phyloP scores from a whole-genome alignment of 2,797 vertebrate species.

The Syndactyla subalaris region DNA sequence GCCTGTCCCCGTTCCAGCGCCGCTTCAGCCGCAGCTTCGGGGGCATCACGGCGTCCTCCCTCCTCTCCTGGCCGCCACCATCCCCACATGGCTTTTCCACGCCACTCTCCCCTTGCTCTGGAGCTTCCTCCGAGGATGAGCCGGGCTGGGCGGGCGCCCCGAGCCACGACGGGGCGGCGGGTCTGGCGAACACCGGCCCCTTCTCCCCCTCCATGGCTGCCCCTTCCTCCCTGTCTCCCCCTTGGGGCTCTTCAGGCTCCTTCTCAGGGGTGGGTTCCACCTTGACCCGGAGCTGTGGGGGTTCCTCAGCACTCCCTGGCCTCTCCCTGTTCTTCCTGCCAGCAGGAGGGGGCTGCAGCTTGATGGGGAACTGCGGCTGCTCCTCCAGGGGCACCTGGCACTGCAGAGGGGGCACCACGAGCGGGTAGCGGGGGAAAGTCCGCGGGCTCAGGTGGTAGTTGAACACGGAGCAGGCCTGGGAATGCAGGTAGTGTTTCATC shows the following conservation, averaged over 20 bases:
- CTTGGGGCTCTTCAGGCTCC: background rate
- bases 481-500: slow-evolving; percentile 84
- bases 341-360: slow-evolving; percentile 75
- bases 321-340: slow-evolving; percentile 75
- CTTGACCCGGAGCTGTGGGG: slow-evolving; percentile 46
- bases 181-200: slow-evolving; percentile 52
- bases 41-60: slow-evolving; percentile 78
- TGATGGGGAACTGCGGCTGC: slow-evolving; percentile 75
- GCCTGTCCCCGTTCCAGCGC: slow-evolving; percentile 68
- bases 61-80: background rate
- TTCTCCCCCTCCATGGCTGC: background rate
- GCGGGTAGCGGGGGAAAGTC: slow-evolving; percentile 80
- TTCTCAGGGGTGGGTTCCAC: slow-evolving; percentile 60
- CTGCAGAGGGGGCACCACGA: slow-evolving; percentile 72
- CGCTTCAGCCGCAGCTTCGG: slow-evolving; percentile 80
- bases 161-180: slow-evolving; percentile 20
- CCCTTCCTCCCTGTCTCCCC: background rate
- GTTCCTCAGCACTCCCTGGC: slow-evolving; percentile 45
- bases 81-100: background rate
- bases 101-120: slow-evolving; percentile 21
- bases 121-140: background rate
- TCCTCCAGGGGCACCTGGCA: slow-evolving; percentile 72
- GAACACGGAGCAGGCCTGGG: slow-evolving; percentile 81
- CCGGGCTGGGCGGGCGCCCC: rapidly evolving
- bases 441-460: slow-evolving; percentile 82